Percentiles rank a stretch among this genome's conserved stretches.
Evolutionary conservation across 2,888 invertebrate genomes (phyloP).

Genomic region (Priocnemis perturbator): DNA sequence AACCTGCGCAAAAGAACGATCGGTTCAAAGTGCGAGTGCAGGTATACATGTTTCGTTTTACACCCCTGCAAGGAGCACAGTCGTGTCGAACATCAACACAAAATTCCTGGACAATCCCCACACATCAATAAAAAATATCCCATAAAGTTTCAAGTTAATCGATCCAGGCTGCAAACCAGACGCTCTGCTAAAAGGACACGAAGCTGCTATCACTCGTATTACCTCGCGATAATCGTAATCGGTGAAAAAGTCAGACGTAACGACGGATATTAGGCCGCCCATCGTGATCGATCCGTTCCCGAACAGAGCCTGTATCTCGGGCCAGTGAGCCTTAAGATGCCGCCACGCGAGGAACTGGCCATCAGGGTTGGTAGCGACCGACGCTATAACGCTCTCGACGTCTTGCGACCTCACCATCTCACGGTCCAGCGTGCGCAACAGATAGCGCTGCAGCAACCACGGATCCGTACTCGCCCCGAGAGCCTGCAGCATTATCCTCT

Average conservation of each 20-base stretch:
- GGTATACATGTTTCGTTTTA: no score
- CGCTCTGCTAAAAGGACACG: no score
- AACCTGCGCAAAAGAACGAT: constrained; percentile 75
- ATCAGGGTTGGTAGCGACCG: constrained; percentile 84
- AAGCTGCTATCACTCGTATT: background rate
- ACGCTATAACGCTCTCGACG: constrained; percentile 83
- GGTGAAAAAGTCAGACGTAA: constrained; percentile 82
- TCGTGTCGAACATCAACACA: no score
- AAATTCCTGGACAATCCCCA: background rate
- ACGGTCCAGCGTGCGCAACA: constrained; percentile 84
- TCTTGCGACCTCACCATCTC: constrained; percentile 83
- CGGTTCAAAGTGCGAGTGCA: background rate
- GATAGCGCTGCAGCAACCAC: constrained; percentile 89
- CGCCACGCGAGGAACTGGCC: constrained; percentile 85
- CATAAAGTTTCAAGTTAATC: no score
- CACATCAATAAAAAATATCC: no score
- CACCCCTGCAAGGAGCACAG: no score
- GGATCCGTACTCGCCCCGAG: constrained; percentile 85
- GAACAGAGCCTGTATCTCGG: constrained; percentile 79
- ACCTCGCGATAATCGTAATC: constrained; percentile 87
- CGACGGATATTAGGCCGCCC: constrained; percentile 80
- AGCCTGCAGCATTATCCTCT: constrained; percentile 83
- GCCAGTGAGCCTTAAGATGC: constrained; percentile 84
- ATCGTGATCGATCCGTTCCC: constrained; percentile 81
- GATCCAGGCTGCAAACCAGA: no score